Base-by-base conservation (phyloP, 2,888 invertebrate species). In the Bombylius major region DNA sequence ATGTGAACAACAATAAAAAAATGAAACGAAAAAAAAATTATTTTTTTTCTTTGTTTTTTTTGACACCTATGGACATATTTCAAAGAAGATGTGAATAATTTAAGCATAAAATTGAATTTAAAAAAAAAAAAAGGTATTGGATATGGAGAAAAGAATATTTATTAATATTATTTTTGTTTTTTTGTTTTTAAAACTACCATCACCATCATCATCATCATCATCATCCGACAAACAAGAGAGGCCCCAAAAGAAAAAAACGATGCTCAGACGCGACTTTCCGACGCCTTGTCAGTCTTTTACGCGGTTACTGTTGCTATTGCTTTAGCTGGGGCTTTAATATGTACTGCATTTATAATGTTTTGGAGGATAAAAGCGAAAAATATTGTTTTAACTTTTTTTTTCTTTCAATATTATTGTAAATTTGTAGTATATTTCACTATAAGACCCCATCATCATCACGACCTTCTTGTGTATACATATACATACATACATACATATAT, bases 31-130 rank as follows among this genome's bases (percentile, higher is more conserved):
- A 36, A 8, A 36, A 36, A 1, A 9, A 3, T 8, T 36, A 3
- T 36, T 8, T 36, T 8, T 6, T 4, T 36, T 8, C 4, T 1
- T 11, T 11, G 4, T 42, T 42, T 42, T 42, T 42, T 42, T 42
- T 42, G 39, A 42, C 39, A 42, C 39, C 39, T 42, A 42, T 42
- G 39, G 39, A 42, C 39, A 42, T 42, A 42, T 42, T 42, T 42
- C 39, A 42, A 42, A 42, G 39, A 42, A 42, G 39, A 42, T 42
- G 39, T 42, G 54, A 54, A 54, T 54, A 54, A 47, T 50, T 49
- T 44, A 50, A 54, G 50, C 54, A 45, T 54, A 54, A 54, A 54
- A 45, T 54, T 50, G 54, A 54, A 54, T 50, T 54, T 48, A 53
- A 39, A 50, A 54, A 54, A 42, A 50, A 45, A 23, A n/a, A 23